A percentile compares a stretch with the other conserved stretches of the same genome.
phyloP scores from a whole-genome alignment of 37 sponge, comb jelly and placozoan species.

The Ephydatia muelleri region DNA sequence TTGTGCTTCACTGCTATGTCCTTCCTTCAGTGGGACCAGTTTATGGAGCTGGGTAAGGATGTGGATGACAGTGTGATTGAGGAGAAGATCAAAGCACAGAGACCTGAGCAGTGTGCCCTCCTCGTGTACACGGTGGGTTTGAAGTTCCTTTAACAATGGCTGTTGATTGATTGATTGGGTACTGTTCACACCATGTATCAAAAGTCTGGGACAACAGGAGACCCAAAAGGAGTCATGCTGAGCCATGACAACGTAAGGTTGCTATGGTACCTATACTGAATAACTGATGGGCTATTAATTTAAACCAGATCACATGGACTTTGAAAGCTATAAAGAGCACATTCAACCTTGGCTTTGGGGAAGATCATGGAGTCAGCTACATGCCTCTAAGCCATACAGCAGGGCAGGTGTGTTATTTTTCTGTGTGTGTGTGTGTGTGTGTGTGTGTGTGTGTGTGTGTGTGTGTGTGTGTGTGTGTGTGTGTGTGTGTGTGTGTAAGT shows the following conservation, averaged over 20 bases:
- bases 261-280: not conserved
- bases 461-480: not conserved
- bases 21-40: conserved; percentile 76
- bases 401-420: conserved; percentile 34
- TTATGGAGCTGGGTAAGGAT: conserved; percentile 76
- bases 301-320: conserved; percentile 61
- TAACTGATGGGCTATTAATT: not conserved
- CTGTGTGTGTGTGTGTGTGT: conserved; percentile 1
- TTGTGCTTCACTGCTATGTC: conserved; percentile 5
- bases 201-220: conserved; percentile 91
- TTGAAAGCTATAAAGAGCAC: conserved; percentile 17
- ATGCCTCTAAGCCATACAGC: conserved; percentile 80
- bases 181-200: not conserved
- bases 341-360: not conserved
- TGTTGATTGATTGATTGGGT: not conserved
- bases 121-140: conserved; percentile 84
- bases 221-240: conserved; percentile 90
- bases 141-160: not conserved
- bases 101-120: conserved; percentile 79
- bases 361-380: conserved; percentile 55
- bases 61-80: conserved; percentile 61
- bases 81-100: conserved; percentile 39
- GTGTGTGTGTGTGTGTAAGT: not conserved
- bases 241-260: conserved; percentile 91
- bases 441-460: not conserved